Conservation (phyloP, 2,888 invertebrate genomes). For the Lamellibrachia columna region DNA sequence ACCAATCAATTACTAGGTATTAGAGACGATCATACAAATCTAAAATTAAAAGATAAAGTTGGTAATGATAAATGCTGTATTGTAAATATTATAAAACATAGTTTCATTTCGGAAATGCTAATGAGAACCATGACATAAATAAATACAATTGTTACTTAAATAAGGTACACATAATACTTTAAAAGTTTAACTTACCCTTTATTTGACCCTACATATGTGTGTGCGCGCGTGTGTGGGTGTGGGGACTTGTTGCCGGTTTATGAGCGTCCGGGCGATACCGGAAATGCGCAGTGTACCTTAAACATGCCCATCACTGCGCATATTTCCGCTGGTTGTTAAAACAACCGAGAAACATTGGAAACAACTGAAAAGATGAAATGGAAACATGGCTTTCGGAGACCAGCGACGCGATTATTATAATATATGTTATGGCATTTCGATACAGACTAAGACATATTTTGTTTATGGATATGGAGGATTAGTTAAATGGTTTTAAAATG, state of each 20-base stretch:
- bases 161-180: no score
- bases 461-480: neutral
- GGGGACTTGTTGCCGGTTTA: neutral
- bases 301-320: neutral
- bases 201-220: neutral
- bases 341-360: constrained; percentile 5
- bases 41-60: no score
- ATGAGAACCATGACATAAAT: no score
- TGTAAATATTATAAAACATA: no score
- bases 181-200: neutral
- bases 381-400: neutral
- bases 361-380: neutral
- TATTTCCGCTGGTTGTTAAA: neutral
- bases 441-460: neutral
- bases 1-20: no score
- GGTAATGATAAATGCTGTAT: no score
- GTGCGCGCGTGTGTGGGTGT: neutral
- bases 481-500: neutral
- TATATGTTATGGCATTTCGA: neutral
- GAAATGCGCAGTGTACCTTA: neutral
- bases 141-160: no score
- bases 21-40: no score
- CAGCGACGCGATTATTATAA: neutral
- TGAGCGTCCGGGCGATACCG: neutral
- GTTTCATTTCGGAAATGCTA: no score